These are phyloP conservation scores for Calliphora vicina DNA, from an alignment of 1,140 invertebrate species.

Conservation along the genomic window DNA sequence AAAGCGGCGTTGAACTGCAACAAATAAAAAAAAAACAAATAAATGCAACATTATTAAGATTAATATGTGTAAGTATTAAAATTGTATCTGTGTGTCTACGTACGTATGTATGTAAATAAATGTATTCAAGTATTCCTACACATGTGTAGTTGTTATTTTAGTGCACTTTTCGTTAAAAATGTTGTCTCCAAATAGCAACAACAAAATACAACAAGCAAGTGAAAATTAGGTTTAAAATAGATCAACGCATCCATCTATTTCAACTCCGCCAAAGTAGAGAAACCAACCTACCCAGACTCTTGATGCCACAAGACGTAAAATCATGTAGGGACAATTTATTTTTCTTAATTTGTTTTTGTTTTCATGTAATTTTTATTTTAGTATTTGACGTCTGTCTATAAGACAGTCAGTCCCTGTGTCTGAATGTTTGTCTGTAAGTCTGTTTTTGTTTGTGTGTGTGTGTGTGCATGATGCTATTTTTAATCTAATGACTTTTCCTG, in stretches of 20 bases:
- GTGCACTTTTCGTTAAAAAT: neutral
- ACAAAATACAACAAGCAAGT: neutral
- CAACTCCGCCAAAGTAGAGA: neutral
- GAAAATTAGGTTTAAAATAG: constrained; percentile 8
- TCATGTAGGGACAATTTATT: neutral
- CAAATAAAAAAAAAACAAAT: neutral
- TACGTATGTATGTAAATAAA: neutral
- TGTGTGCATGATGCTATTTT: neutral
- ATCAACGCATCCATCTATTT: constrained; percentile 30
- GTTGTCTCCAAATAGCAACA: constrained; percentile 19
- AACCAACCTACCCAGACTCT: constrained; percentile 20
- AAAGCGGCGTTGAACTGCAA: constrained; percentile 2
- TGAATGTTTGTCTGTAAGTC: neutral
- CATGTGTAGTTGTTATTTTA: neutral
- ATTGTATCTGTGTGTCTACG: no score
- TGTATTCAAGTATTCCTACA: neutral
- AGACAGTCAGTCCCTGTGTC: neutral
- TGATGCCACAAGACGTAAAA: neutral
- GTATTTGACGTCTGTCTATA: neutral
- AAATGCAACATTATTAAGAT: no score
- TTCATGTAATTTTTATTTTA: neutral
- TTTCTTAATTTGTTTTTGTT: neutral
- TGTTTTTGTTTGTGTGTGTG: neutral
- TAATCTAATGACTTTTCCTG: constrained; percentile 24
- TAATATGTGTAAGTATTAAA: no score